Base-by-base conservation (phyloP, 2,113 vertebrate genomes). In the Dicentrarchus labrax region DNA sequence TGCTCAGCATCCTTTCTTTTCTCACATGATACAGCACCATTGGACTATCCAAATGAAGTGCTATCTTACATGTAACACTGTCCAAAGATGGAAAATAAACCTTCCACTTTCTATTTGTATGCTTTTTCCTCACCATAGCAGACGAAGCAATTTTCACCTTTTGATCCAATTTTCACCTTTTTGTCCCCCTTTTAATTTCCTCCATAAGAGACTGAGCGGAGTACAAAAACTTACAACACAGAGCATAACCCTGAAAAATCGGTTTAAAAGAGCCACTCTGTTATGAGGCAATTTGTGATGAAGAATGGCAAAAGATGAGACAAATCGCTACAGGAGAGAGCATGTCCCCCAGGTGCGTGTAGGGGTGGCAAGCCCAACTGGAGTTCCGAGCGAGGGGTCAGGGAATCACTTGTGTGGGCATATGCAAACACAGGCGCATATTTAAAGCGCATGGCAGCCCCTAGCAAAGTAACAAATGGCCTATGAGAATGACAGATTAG, bases 401-500 rank as follows among this genome's bases (percentile, higher is more conserved):
- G 47, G 21, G 72, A 76, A 66, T 59, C 75, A 70, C 79, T 85
- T 80, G 79, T 86, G 87, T 78, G 85, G 89, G 71, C 85, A 82
- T 78, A 88, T 78, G 86, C 85, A 76, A 80, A 80, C 80, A 77
- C 17, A 0, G 0, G 6, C 30, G 43, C 54, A 72, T 82, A 80
- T 88, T 82, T 75, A 72, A 84, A 77, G 66, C 12, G 17, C 68
- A 72, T 64, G 5, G 64, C 70, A 21, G 64, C 17, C 57, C 30
- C 30, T 2, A 7, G 72, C 61, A 17, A 53, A 59, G 75, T 81
- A 91, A 92, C 87, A 88, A 92, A 92, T 89, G 76, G 61, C 73
- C 82, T 41, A 7, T 17, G 61, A 82, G 71, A 74, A 91, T 90
- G 92, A 94, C 86, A 76, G 85, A 94, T 92, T 88, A 92, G 79